These are phyloP conservation scores for Pachyramphus minor DNA, from an alignment of 2,113 vertebrate species.

Conservation along the genomic window DNA sequence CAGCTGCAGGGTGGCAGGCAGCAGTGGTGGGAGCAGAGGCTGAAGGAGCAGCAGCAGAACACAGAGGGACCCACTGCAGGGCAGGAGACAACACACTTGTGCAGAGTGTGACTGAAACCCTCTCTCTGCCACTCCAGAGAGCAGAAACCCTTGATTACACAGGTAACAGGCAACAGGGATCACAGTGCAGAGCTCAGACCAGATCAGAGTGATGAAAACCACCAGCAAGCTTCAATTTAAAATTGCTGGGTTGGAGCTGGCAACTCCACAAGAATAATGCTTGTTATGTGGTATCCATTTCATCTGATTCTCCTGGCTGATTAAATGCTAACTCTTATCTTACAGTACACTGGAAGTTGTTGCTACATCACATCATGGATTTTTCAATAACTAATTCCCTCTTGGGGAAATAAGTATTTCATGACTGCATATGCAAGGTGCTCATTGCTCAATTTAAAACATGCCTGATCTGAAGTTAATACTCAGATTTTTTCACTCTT, in stretches of 20 bases:
- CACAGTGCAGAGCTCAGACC: not conserved
- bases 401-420: not conserved
- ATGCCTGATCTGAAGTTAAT: not conserved
- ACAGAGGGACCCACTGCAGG: accelerated
- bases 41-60: not conserved
- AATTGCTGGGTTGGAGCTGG: constrained; percentile 5
- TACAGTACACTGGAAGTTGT: constrained; percentile 10
- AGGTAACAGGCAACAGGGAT: not conserved
- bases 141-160: not conserved
- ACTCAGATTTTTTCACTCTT: not conserved
- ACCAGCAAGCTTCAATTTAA: not conserved
- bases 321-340: constrained; percentile 26
- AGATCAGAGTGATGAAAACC: not conserved
- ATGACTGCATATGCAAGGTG: not conserved
- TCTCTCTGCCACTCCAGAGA: not conserved
- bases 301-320: not conserved
- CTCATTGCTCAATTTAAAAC: constrained; percentile 27
- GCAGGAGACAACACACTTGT: not conserved
- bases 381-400: constrained; percentile 38
- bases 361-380: not conserved
- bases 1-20: not conserved
- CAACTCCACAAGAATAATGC: not conserved
- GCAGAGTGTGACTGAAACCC: not conserved
- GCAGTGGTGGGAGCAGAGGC: not conserved
- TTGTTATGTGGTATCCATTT: not conserved